phyloP scores from a whole-genome alignment of 2,888 invertebrate genomes.

The Yponomeuta evonymella region DNA sequence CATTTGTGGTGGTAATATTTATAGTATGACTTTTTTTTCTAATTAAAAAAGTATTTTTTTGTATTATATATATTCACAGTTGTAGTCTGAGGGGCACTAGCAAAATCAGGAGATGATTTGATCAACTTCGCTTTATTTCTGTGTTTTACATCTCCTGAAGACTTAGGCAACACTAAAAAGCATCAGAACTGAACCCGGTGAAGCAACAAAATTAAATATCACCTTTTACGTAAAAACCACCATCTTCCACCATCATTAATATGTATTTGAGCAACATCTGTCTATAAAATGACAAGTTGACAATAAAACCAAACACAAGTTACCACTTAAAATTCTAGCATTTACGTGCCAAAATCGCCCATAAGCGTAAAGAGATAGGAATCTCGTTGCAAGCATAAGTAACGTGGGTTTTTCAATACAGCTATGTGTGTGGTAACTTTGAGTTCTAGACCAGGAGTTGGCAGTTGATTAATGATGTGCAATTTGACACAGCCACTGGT shows the following conservation, averaged over 20 bases:
- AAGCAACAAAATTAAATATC: slow-evolving; percentile 23
- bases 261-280: slow-evolving; percentile 57
- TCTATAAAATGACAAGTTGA: slow-evolving; percentile 37
- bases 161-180: background rate
- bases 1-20: no score
- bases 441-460: slow-evolving; percentile 34
- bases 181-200: background rate
- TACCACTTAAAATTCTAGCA: background rate
- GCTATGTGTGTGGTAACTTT: slow-evolving; percentile 35
- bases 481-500: slow-evolving; percentile 37
- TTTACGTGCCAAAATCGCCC: background rate
- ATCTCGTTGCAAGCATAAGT: background rate
- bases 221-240: slow-evolving; percentile 23
- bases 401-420: background rate
- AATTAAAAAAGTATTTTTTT: no score
- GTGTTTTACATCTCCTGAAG: no score
- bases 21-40: no score
- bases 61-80: no score
- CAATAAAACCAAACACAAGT: slow-evolving; percentile 29
- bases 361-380: background rate
- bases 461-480: slow-evolving; percentile 42
- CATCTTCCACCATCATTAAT: slow-evolving; percentile 50
- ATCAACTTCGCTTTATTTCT: no score
- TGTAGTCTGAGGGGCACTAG: no score
- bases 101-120: no score